Percentiles rank a stretch among this genome's conserved stretches.
These are phyloP conservation scores for Odobenus rosmarus DNA, from an alignment of 2,113 vertebrate species.

Conservation along the genomic window DNA sequence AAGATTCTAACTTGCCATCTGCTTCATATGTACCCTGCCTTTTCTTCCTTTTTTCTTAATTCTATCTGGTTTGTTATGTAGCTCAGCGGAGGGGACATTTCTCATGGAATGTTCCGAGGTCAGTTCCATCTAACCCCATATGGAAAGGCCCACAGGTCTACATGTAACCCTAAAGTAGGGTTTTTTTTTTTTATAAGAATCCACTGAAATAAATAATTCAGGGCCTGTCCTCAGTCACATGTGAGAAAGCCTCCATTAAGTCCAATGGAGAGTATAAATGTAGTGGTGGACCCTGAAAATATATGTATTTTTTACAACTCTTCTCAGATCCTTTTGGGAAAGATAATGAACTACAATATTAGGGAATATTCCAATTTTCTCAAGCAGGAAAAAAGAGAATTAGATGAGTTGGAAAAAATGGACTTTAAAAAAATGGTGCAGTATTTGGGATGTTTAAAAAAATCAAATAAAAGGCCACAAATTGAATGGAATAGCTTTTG, in stretches of 20 bases:
- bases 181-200: not conserved
- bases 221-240: not conserved
- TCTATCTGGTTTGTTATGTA: not conserved
- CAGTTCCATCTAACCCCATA: not conserved
- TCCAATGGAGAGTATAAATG: constrained; percentile 22
- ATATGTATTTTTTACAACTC: not conserved
- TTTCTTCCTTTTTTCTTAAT: not conserved
- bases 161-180: not conserved
- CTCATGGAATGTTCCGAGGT: not conserved
- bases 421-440: constrained; percentile 30
- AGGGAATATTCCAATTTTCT: constrained; percentile 45
- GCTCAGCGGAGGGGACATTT: not conserved
- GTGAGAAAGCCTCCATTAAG: not conserved
- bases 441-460: constrained; percentile 63
- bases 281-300: not conserved
- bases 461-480: constrained; percentile 72
- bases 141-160: not conserved
- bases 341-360: constrained; percentile 58
- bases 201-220: constrained; percentile 43
- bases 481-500: constrained; percentile 71
- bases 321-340: constrained; percentile 27
- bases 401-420: not conserved
- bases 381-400: constrained; percentile 16
- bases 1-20: not conserved
- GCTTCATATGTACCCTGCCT: not conserved